phyloP scores from a whole-genome alignment of 2,888 invertebrate genomes.

The Lithophane ornitopus region DNA sequence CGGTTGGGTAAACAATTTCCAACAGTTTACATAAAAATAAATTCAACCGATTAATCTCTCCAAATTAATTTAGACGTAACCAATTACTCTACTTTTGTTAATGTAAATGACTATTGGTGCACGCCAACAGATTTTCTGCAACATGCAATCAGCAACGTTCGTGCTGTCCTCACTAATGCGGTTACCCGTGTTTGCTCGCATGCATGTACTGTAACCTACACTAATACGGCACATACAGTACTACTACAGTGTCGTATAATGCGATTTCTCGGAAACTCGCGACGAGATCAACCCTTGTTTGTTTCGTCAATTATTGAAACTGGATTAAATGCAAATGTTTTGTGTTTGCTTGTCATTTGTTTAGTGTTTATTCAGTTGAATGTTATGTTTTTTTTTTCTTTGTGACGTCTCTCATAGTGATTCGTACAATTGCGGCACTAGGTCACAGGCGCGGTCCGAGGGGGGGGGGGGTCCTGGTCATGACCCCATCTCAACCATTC shows the following conservation, averaged over 20 bases:
- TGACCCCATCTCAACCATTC: no score
- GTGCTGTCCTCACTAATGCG: conserved; percentile 82
- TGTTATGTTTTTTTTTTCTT: conserved; percentile 40
- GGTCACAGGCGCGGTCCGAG: no score
- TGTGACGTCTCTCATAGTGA: background rate
- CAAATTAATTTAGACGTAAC: conserved; percentile 51
- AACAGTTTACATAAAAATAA: background rate
- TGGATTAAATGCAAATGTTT: conserved; percentile 69
- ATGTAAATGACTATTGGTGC: conserved; percentile 59
- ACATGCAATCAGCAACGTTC: conserved; percentile 70
- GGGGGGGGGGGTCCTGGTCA: no score
- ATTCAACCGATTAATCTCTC: conserved; percentile 4
- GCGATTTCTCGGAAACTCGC: conserved; percentile 53
- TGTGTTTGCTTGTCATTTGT: conserved; percentile 58
- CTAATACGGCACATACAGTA: conserved; percentile 39
- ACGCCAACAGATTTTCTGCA: conserved; percentile 53
- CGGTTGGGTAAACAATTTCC: background rate
- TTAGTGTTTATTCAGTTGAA: conserved; percentile 38
- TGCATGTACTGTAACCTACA: conserved; percentile 60
- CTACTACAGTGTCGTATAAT: conserved; percentile 39
- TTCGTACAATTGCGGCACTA: background rate
- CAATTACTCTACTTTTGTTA: conserved; percentile 59
- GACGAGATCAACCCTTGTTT: conserved; percentile 67
- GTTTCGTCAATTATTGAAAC: conserved; percentile 69
- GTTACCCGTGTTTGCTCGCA: conserved; percentile 79